Conservation (phyloP, 2,113 vertebrate genomes). For the Polypterus senegalus region DNA sequence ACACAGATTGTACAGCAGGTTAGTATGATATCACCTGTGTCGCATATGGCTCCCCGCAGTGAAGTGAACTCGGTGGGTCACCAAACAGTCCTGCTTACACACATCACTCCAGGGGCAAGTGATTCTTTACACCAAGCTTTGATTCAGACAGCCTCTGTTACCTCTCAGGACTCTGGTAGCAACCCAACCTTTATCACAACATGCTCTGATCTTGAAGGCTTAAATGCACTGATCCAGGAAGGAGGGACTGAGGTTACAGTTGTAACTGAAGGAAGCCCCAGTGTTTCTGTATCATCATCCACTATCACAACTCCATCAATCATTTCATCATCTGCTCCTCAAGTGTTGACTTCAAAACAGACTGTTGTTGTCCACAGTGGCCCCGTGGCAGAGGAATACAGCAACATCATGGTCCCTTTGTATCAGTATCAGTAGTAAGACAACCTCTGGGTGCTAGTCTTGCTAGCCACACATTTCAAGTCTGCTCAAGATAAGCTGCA, state of each 20-base stretch:
- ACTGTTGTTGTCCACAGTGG: slow-evolving; percentile 10
- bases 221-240: slow-evolving; percentile 80
- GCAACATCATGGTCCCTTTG: slow-evolving; percentile 32
- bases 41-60: slow-evolving; percentile 32
- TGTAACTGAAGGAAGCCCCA: slow-evolving; percentile 60
- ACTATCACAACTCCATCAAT: slow-evolving; percentile 26
- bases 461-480: too few relatives aligned
- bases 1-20: slow-evolving; percentile 80
- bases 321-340: slow-evolving; percentile 40
- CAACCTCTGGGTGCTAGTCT: too few relatives aligned
- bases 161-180: slow-evolving; percentile 33
- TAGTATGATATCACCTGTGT: slow-evolving; percentile 59
- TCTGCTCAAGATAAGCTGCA: too few relatives aligned
- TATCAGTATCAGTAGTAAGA: slow-evolving; percentile 29
- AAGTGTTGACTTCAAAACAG: slow-evolving; percentile 45
- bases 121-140: slow-evolving; percentile 55
- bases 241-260: slow-evolving; percentile 76
- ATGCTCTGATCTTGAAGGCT: slow-evolving; percentile 80
- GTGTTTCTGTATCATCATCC: slow-evolving; percentile 28
- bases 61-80: slow-evolving; percentile 41
- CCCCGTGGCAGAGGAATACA: slow-evolving; percentile 16
- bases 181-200: slow-evolving; percentile 63
- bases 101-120: slow-evolving; percentile 35
- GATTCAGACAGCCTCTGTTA: slow-evolving; percentile 41
- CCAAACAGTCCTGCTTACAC: slow-evolving; percentile 54